Evolutionary conservation across 2,797 vertebrate genomes (phyloP).

Genomic region (Eulemur coronatus): DNA sequence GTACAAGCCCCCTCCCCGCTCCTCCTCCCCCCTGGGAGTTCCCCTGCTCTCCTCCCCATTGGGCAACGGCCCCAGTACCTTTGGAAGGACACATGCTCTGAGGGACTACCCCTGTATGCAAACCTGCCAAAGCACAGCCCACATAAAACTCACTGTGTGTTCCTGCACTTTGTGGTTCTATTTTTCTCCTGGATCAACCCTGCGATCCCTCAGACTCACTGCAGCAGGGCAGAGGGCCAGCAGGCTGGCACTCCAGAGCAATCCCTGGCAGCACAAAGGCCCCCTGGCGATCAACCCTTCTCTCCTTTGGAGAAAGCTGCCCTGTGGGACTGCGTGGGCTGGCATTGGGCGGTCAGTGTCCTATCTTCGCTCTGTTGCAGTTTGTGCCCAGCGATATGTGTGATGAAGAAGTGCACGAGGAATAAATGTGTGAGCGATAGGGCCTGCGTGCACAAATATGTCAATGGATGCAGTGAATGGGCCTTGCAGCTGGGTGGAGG

Average conservation of each 20-base stretch:
- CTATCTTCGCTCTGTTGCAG: neutral
- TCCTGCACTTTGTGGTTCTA: neutral
- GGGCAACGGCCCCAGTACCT: neutral
- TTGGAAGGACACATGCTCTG: neutral
- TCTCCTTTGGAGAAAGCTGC: no score
- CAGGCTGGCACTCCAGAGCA: neutral
- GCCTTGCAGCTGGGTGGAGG: neutral
- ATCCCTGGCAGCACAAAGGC: neutral
- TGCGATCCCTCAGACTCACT: no score
- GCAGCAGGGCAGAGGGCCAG: neutral
- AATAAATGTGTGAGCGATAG: neutral
- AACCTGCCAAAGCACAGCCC: neutral
- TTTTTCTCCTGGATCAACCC: neutral
- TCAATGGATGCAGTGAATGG: neutral
- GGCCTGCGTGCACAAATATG: neutral
- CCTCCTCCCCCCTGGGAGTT: neutral
- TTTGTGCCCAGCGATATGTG: no score
- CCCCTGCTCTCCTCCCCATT: neutral
- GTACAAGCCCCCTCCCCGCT: rapidly evolving
- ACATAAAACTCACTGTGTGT: neutral
- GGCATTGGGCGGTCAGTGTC: neutral
- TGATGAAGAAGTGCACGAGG: neutral
- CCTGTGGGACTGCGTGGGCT: neutral
- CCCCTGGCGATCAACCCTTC: no score
- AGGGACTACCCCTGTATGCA: neutral